A percentile compares a stretch with the other conserved stretches of the same genome.
phyloP scores from a whole-genome alignment of 2,797 vertebrate genomes.

The Prionace glauca region DNA sequence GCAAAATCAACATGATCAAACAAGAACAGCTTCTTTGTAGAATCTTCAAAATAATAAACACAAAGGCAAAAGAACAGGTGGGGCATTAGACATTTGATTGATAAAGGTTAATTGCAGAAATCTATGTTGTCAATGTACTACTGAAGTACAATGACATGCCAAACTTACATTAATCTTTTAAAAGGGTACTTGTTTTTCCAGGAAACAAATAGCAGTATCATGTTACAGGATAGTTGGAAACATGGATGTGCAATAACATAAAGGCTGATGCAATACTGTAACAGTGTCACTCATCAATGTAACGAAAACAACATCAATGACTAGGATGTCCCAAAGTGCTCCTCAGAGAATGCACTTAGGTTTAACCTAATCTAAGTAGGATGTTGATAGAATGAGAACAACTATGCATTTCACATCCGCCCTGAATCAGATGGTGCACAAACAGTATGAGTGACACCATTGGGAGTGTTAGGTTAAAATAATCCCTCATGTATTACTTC shows the following conservation, averaged over 20 bases:
- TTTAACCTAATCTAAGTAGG: not conserved
- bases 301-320: not conserved
- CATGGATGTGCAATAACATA: not conserved
- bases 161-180: not conserved
- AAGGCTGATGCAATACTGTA: not conserved
- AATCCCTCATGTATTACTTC: not conserved
- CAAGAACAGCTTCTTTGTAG: not conserved
- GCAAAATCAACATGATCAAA: not conserved
- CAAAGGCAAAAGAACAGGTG: not conserved
- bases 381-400: not conserved
- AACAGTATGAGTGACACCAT: not conserved
- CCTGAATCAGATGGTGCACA: not conserved
- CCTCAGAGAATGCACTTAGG: not conserved
- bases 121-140: not conserved
- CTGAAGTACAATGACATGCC: not conserved
- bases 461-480: not conserved
- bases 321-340: not conserved
- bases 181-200: not conserved
- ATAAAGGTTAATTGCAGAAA: not conserved
- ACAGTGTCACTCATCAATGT: not conserved
- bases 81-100: not conserved
- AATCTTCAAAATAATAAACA: not conserved
- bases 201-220: not conserved
- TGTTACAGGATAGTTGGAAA: not conserved
- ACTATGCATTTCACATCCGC: not conserved